Evolutionary conservation across 2,888 invertebrate species (phyloP).

Genomic region (Imbricaverruca yamaguchii): DNA sequence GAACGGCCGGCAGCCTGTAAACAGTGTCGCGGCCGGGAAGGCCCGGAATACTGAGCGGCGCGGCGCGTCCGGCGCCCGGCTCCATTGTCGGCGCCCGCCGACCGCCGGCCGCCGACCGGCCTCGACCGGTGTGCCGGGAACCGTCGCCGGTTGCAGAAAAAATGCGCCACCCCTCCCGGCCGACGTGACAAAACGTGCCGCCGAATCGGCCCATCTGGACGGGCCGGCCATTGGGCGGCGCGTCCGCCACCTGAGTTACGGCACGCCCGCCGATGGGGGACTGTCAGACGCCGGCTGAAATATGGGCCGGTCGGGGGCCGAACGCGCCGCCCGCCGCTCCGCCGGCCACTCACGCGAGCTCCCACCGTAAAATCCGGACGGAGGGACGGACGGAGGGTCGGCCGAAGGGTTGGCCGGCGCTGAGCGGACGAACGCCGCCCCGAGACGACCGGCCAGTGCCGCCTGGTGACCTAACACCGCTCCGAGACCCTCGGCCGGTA

Average conservation of each 20-base stretch:
- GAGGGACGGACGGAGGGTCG: not conserved
- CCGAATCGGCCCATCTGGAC: not conserved
- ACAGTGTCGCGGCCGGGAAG: not conserved
- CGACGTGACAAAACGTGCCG: not conserved
- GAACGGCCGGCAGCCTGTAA: not conserved
- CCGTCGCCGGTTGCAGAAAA: not conserved
- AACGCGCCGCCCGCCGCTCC: not conserved
- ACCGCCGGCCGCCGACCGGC: not conserved
- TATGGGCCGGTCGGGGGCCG: not conserved
- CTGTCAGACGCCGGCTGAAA: conserved; percentile 2
- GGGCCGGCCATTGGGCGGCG: not conserved
- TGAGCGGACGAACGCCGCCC: too few relatives aligned
- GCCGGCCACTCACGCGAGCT: not conserved
- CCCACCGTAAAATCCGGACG: not conserved
- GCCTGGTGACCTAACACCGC: too few relatives aligned
- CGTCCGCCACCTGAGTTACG: not conserved
- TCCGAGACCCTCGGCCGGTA: too few relatives aligned
- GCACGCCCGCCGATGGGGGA: not conserved
- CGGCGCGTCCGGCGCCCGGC: not conserved
- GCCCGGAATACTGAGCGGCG: not conserved
- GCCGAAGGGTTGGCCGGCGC: too few relatives aligned
- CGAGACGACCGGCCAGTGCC: too few relatives aligned
- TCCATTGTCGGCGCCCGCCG: not conserved
- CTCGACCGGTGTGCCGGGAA: not conserved
- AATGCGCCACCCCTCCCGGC: not conserved